Evolutionary conservation across 2,888 invertebrate species (phyloP).

Genomic region (Lycaena phlaeas): DNA sequence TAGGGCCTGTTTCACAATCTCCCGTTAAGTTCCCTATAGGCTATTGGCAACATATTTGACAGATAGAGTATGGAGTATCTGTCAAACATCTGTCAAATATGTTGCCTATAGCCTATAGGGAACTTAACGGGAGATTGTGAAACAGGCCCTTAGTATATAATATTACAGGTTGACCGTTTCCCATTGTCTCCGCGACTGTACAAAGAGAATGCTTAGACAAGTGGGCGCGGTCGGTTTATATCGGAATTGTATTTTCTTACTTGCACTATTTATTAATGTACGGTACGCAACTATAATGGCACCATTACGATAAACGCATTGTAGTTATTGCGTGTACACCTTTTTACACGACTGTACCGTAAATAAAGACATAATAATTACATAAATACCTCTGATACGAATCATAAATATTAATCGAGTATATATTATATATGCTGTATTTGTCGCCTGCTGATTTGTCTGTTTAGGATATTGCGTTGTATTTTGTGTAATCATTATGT

Average conservation of each 20-base stretch:
- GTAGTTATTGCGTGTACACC: constrained; percentile 24
- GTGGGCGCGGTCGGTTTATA: constrained; percentile 24
- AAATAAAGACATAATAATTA: constrained; percentile 25
- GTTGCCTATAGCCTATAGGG: too few relatives aligned
- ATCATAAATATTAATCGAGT: constrained; percentile 22
- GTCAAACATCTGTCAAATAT: too few relatives aligned
- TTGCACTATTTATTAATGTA: constrained; percentile 20
- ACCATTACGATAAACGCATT: constrained; percentile 26
- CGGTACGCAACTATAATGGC: constrained; percentile 18
- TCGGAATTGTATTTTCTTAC: constrained; percentile 23
- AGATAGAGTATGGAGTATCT: too few relatives aligned
- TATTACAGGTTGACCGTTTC: too few relatives aligned
- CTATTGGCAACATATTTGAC: too few relatives aligned
- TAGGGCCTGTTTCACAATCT: too few relatives aligned
- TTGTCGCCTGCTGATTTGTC: constrained; percentile 14
- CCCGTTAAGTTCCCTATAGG: too few relatives aligned
- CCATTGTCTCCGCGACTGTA: constrained; percentile 19
- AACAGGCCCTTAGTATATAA: too few relatives aligned
- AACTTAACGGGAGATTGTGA: too few relatives aligned
- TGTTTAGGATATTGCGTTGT: too few relatives aligned
- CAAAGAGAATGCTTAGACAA: constrained; percentile 21
- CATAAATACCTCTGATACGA: constrained; percentile 21
- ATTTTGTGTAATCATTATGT: too few relatives aligned
- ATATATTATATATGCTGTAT: constrained; percentile 18
- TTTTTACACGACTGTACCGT: constrained; percentile 22